These are phyloP conservation scores for pig (Sus scrofa) DNA, from an alignment of 2,113 vertebrate species.

Conservation along the genomic window T2T-Sscrofa CM000820.6:73083001-73083500, in stretches of 20 bases:
- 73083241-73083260: background rate
- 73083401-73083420: background rate
- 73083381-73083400: background rate
- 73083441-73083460: background rate
- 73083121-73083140: conserved; percentile 53
- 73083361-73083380: background rate
- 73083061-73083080: background rate
- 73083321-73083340: background rate
- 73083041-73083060: background rate
- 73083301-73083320: background rate
- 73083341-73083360: background rate
- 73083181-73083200: conserved; percentile 21
- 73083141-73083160: conserved; percentile 46
- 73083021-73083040: background rate
- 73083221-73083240: background rate
- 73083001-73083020: conserved; percentile 1
- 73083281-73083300: background rate
- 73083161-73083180: background rate
- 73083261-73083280: background rate
- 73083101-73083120: background rate
- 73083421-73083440: background rate
- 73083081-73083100: background rate
- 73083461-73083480: background rate
- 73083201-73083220: background rate
- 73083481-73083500: background rate